These are phyloP conservation scores for Drosophila prolongata DNA, from an alignment of 2,888 invertebrate species.

Conservation along the genomic window DNA sequence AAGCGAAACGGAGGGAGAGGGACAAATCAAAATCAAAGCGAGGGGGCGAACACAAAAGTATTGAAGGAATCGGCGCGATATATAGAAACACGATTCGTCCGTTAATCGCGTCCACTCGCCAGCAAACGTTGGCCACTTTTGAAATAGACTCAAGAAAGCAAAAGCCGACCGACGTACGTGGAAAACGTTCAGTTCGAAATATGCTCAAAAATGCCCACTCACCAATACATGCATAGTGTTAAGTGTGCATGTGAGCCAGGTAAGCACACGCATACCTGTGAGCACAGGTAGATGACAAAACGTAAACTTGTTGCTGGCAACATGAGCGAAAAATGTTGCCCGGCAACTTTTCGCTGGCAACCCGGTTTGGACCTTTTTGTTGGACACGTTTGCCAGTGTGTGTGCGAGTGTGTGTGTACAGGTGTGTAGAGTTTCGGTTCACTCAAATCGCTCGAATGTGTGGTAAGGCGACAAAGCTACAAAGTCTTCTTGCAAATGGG, in stretches of 20 bases:
- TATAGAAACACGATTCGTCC: constrained; percentile 61
- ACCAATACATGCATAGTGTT: constrained; percentile 40
- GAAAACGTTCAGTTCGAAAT: constrained; percentile 62
- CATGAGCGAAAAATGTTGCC: constrained; percentile 79
- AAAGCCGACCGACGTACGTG: constrained; percentile 69
- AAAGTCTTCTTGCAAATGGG: constrained; percentile 49
- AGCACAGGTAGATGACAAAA: constrained; percentile 59
- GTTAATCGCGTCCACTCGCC: constrained; percentile 83
- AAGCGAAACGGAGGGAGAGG: constrained; percentile 4
- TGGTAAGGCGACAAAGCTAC: constrained; percentile 58
- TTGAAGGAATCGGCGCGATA: constrained; percentile 27
- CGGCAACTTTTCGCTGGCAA: constrained; percentile 71
- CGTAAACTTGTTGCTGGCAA: constrained; percentile 76
- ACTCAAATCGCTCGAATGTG: constrained; percentile 29
- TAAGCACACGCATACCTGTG: constrained; percentile 34
- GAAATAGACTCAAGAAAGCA: constrained; percentile 81
- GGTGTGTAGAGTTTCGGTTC: constrained; percentile 30
- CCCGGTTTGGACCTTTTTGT: constrained; percentile 39
- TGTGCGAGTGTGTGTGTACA: constrained; percentile 14
- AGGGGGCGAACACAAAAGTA: constrained; percentile 27
- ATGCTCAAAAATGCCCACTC: constrained; percentile 74
- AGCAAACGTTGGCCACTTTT: constrained; percentile 83
- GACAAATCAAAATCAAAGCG: constrained; percentile 44
- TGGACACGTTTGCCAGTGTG: constrained; percentile 9
- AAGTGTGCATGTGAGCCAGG: constrained; percentile 19